These are phyloP conservation scores for Anguilla marmorata DNA, from an alignment of 2,797 vertebrate species.

Conservation along the genomic window DNA sequence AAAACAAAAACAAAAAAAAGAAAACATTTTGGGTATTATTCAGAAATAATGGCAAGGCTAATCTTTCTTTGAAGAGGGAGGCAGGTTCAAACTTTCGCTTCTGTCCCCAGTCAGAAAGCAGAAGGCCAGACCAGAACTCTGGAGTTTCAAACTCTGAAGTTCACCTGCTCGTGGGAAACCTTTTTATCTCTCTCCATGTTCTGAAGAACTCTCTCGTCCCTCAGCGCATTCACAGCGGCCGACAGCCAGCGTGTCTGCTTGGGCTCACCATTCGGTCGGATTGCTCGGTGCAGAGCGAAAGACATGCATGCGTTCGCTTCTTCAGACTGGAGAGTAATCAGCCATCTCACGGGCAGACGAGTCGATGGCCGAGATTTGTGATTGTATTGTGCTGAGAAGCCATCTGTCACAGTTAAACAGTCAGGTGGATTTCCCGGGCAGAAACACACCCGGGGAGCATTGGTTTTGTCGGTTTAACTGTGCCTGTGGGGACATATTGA, in stretches of 20 bases:
- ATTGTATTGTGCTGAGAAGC: not conserved
- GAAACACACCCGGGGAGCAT: not conserved
- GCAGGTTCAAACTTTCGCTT: not conserved
- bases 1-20: not conserved
- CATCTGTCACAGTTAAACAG: not conserved
- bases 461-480: not conserved
- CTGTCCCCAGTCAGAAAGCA: not conserved
- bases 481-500: not conserved
- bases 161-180: not conserved
- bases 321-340: not conserved
- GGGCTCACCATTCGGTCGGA: not conserved
- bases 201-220: too few relatives aligned
- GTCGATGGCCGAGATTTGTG: not conserved
- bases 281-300: not conserved
- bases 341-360: not conserved
- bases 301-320: not conserved
- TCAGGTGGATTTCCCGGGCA: not conserved
- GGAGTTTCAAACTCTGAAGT: not conserved
- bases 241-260: not conserved
- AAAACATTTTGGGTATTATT: not conserved
- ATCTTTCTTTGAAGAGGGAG: not conserved
- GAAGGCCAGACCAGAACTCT: not conserved
- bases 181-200: not conserved
- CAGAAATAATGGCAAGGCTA: not conserved
- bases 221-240: not conserved